Conservation (phyloP, 2,113 vertebrate genomes). For the Microcebus tavaratra region DNA sequence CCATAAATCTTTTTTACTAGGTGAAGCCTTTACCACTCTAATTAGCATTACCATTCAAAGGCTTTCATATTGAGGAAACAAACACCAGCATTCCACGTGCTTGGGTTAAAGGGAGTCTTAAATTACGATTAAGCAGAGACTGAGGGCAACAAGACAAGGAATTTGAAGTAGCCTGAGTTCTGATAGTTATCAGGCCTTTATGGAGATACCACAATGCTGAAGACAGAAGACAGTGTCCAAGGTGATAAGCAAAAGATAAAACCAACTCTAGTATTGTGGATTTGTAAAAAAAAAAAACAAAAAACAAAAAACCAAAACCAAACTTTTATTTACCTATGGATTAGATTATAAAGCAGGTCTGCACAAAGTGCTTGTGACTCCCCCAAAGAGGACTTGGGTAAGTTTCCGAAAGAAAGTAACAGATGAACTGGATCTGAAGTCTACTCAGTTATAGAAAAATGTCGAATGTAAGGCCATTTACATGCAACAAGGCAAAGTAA, state of each 20-base stretch:
- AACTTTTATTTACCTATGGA: background rate
- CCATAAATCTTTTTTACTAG: constrained; percentile 46
- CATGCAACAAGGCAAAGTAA: background rate
- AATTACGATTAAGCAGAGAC: background rate
- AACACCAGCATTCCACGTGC: background rate
- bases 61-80: constrained; percentile 19
- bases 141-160: background rate
- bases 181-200: background rate
- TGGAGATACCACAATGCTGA: background rate
- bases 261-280: background rate
- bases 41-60: constrained; percentile 44
- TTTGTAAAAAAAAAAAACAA: background rate
- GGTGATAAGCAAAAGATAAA: background rate
- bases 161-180: background rate
- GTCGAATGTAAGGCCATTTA: background rate
- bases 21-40: constrained; percentile 46
- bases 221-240: background rate
- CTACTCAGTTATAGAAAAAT: background rate
- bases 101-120: background rate
- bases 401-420: background rate
- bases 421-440: background rate
- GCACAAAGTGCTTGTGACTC: background rate
- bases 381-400: background rate
- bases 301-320: background rate
- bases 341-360: background rate